Evolutionary conservation across 1,140 invertebrate genomes (phyloP).

Genomic region (Drosophila nebulosa): DNA sequence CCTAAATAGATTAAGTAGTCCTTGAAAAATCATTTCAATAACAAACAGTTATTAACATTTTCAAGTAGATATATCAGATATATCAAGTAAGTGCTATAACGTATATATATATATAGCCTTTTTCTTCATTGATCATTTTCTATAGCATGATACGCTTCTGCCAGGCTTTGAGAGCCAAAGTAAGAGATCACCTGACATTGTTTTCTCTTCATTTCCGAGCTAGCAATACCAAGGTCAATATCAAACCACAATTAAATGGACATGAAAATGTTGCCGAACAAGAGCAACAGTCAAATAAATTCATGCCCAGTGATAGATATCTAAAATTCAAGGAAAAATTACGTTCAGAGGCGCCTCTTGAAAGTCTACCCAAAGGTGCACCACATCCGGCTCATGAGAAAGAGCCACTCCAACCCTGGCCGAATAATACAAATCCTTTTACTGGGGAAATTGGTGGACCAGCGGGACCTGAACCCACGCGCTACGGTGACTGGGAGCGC

Average conservation of each 20-base stretch:
- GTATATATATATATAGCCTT: not conserved
- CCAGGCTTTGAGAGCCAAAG: not conserved
- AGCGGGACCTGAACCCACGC: slow-evolving; percentile 97
- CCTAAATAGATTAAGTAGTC: not conserved
- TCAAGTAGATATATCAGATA: not conserved
- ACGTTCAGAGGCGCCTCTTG: slow-evolving; percentile 21
- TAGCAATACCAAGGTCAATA: not conserved
- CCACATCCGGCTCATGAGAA: slow-evolving; percentile 52
- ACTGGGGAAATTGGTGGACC: slow-evolving; percentile 93
- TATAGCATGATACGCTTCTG: not conserved
- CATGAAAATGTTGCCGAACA: too few species aligned
- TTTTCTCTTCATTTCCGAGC: too few species aligned
- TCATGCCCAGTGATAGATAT: slow-evolving; percentile 52
- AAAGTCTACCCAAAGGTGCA: slow-evolving; percentile 16
- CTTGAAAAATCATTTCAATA: not conserved
- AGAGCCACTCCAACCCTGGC: slow-evolving; percentile 50
- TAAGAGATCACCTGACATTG: not conserved
- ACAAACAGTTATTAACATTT: not conserved
- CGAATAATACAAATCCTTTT: slow-evolving; percentile 91
- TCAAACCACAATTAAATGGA: not conserved
- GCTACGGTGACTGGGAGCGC: slow-evolving; percentile 99
- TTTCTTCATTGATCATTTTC: not conserved
- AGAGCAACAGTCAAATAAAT: not conserved
- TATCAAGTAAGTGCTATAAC: not conserved
- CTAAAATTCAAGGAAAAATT: slow-evolving; percentile 56